These are phyloP conservation scores for Acleris sparsana DNA, from an alignment of 2,888 invertebrate genomes.

Conservation along the genomic window DNA sequence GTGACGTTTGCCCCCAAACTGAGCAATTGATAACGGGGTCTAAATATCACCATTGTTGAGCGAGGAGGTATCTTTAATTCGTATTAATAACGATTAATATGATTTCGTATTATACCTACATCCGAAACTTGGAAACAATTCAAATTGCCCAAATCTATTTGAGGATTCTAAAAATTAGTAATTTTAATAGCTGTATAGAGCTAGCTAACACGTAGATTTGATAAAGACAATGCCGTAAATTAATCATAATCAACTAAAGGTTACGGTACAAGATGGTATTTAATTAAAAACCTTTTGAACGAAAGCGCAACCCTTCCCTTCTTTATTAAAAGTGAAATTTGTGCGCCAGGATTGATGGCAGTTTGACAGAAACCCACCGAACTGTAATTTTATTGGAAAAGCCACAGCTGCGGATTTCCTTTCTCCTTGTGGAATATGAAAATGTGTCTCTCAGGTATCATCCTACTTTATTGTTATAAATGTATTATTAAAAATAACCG, in stretches of 20 bases:
- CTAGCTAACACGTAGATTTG: not conserved
- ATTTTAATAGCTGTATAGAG: not conserved
- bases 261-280: conserved; percentile 19
- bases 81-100: too few relatives aligned
- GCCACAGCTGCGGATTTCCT: conserved; percentile 33
- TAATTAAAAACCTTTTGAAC: conserved; percentile 32
- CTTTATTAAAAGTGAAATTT: conserved; percentile 33
- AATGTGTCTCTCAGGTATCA: conserved; percentile 32
- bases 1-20: too few relatives aligned
- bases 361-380: conserved; percentile 37
- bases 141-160: too few relatives aligned
- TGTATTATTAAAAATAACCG: not conserved
- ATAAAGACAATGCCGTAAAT: conserved; percentile 3
- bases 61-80: too few relatives aligned
- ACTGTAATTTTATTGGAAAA: conserved; percentile 34
- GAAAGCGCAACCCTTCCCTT: conserved; percentile 31
- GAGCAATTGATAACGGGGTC: too few relatives aligned
- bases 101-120: too few relatives aligned
- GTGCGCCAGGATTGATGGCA: conserved; percentile 33
- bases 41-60: too few relatives aligned
- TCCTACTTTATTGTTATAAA: conserved; percentile 25
- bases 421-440: conserved; percentile 30
- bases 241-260: conserved; percentile 11
- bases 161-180: too few relatives aligned
- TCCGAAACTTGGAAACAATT: too few relatives aligned